A percentile compares a stretch with the other conserved stretches of the same genome.
Evolutionary conservation across 2,797 vertebrate genomes (phyloP).

Genomic region (Eulemur coronatus): DNA sequence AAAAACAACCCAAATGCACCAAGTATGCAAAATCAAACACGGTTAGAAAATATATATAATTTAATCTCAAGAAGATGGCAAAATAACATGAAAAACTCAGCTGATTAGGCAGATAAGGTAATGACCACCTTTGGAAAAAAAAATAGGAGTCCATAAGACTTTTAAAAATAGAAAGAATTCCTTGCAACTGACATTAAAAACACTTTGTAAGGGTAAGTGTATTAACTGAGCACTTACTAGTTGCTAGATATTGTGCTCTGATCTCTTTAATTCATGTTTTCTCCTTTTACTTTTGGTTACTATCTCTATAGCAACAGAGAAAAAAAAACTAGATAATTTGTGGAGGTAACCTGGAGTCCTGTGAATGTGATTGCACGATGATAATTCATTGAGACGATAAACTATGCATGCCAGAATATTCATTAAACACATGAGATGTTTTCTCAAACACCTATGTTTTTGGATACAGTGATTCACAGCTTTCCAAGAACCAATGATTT

Average conservation of each 20-base stretch:
- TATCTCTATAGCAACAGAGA: not conserved
- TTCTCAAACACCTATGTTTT: conserved; percentile 36
- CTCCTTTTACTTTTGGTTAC: not conserved
- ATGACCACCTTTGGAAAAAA: not conserved
- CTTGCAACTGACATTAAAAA: not conserved
- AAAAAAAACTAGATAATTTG: not conserved
- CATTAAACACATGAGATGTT: not conserved
- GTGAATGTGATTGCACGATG: not conserved
- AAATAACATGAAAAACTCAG: not conserved
- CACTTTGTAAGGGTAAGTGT: too few species aligned
- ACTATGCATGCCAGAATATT: not conserved
- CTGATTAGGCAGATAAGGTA: not conserved
- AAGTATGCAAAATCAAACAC: not conserved
- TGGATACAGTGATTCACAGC: not conserved
- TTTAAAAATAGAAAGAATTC: not conserved
- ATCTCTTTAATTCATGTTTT: not conserved
- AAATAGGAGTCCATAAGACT: not conserved
- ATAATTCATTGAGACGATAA: not conserved
- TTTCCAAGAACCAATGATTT: conserved; percentile 50
- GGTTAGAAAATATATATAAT: not conserved
- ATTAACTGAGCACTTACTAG: not conserved
- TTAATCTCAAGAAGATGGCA: not conserved
- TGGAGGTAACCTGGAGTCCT: not conserved
- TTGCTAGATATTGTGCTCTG: not conserved
- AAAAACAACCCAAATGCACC: not conserved